These are phyloP conservation scores for Troglohyphantes excavatus DNA, from an alignment of 2,888 invertebrate species.

Conservation along the genomic window DNA sequence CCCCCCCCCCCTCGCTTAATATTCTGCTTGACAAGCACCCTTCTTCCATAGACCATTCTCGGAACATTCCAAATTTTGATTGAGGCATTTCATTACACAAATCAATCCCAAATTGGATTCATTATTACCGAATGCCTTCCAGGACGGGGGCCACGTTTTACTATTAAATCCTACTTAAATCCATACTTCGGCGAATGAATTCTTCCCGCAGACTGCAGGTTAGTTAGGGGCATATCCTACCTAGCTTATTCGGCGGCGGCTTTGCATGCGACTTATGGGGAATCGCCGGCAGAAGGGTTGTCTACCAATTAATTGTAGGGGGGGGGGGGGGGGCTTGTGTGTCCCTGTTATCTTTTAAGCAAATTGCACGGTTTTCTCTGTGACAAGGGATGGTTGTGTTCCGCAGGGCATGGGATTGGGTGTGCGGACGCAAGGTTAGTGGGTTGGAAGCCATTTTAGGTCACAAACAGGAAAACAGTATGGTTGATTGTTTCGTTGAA, in stretches of 20 bases:
- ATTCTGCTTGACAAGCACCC: neutral
- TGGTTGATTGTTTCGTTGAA: too few relatives aligned
- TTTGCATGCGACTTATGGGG: constrained; percentile 21
- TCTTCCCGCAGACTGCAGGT: constrained; percentile 13
- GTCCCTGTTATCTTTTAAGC: constrained; percentile 52
- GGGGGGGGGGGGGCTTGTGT: too few relatives aligned
- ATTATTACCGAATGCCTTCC: constrained; percentile 8
- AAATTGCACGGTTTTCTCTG: constrained; percentile 13
- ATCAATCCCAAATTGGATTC: constrained; percentile 36
- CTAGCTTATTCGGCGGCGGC: neutral
- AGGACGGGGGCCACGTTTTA: neutral
- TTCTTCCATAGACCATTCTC: neutral
- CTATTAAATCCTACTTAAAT: constrained; percentile 45
- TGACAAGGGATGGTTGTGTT: neutral
- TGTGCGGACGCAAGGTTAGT: neutral
- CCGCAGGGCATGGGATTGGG: neutral
- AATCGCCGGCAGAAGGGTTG: constrained; percentile 4
- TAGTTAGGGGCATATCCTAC: constrained; percentile 6
- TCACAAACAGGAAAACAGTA: neutral
- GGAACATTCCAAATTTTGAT: neutral
- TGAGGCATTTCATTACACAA: neutral
- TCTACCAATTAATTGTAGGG: constrained; percentile 46
- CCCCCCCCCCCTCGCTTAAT: too few relatives aligned
- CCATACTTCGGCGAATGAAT: constrained; percentile 36
- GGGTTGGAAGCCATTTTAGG: constrained; percentile 15